Evolutionary conservation across 2,888 invertebrate genomes (phyloP).

Genomic region (Auanema freiburgensis): DNA sequence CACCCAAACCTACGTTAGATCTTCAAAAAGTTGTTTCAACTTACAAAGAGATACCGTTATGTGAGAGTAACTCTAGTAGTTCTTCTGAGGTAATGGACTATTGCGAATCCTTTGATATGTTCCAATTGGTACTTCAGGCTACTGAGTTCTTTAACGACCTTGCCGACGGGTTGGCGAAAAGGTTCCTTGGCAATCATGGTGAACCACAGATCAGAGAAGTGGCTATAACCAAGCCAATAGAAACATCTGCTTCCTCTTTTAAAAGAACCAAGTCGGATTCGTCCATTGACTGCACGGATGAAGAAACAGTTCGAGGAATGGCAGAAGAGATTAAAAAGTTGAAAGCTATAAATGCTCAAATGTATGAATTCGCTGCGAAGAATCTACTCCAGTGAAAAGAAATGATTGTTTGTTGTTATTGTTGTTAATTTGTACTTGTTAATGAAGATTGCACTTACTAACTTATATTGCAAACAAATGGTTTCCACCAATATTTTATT

Average conservation of each 20-base stretch:
- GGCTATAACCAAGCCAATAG: too few relatives aligned
- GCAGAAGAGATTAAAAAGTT: constrained; percentile 27
- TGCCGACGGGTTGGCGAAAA: too few relatives aligned
- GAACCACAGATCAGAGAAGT: too few relatives aligned
- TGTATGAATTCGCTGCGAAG: constrained; percentile 42
- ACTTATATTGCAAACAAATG: too few relatives aligned
- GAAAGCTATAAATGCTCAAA: constrained; percentile 36
- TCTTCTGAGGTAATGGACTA: too few relatives aligned
- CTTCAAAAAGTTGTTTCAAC: constrained; percentile 11
- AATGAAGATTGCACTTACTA: constrained; percentile 66
- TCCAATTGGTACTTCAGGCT: too few relatives aligned
- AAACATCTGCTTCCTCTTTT: too few relatives aligned
- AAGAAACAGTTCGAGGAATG: constrained; percentile 22
- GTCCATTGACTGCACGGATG: constrained; percentile 9
- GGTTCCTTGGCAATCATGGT: too few relatives aligned
- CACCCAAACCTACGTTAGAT: constrained; percentile 13
- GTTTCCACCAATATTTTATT: too few relatives aligned
- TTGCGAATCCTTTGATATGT: too few relatives aligned
- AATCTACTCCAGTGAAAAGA: constrained; percentile 20
- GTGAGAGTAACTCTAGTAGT: too few relatives aligned
- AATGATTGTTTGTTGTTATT: constrained; percentile 1
- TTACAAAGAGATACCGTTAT: neutral
- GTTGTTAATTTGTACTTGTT: constrained; percentile 3
- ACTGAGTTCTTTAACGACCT: too few relatives aligned
- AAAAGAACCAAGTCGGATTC: neutral